phyloP scores from a whole-genome alignment of 2,888 invertebrate species.

The Sarcophaga rosellei region DNA sequence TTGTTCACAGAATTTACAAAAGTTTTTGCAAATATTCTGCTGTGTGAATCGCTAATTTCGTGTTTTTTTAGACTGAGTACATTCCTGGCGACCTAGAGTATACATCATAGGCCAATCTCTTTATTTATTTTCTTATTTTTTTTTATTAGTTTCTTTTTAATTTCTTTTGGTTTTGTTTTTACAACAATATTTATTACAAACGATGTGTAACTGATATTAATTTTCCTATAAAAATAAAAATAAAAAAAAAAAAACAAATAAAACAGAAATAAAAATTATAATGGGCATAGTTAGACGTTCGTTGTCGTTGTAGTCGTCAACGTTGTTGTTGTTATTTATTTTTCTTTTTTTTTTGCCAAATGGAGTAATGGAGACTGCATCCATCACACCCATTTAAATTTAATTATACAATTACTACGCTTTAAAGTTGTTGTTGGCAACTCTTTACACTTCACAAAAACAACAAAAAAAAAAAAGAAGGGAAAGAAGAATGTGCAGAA shows the following conservation, averaged over 20 bases:
- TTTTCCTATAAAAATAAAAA: slow-evolving; percentile 37
- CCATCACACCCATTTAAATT: slow-evolving; percentile 54
- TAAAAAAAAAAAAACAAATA: neutral
- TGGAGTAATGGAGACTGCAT: no score
- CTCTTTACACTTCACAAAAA: slow-evolving; percentile 12
- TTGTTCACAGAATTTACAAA: no score
- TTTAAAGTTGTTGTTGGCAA: slow-evolving; percentile 22
- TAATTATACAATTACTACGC: slow-evolving; percentile 49
- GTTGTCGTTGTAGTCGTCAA: neutral
- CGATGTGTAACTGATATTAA: slow-evolving; percentile 51
- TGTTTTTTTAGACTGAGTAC: no score
- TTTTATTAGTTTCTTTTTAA: slow-evolving; percentile 9
- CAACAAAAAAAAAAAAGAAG: neutral
- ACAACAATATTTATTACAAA: slow-evolving; percentile 37
- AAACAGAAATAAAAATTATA: neutral
- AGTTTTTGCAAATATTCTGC: no score
- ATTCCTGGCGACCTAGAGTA: no score
- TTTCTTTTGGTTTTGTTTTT: slow-evolving; percentile 2
- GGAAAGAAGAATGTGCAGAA: slow-evolving; percentile 6
- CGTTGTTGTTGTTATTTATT: neutral
- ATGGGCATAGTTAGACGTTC: slow-evolving; percentile 2
- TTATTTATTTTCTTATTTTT: neutral
- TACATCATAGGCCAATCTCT: neutral
- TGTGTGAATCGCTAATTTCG: no score
- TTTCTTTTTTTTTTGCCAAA: neutral